Base-by-base conservation (phyloP, 2,797 vertebrate species). In the Helarctos malayanus region DNA sequence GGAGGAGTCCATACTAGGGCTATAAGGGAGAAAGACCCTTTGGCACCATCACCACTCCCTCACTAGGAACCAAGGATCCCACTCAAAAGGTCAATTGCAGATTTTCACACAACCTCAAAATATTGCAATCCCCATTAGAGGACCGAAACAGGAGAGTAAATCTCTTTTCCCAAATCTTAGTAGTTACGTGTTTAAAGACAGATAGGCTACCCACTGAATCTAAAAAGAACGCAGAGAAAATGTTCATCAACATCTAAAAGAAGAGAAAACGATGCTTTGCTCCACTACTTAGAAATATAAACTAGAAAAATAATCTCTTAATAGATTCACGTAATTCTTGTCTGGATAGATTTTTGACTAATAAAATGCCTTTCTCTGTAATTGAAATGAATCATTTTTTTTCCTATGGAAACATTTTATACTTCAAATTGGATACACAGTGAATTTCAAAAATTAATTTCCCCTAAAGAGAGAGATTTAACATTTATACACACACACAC, bases 351-450 rank as follows among this genome's bases (percentile, higher is more conserved):
- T 35, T 94, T 93, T 97, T 82, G 27, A 69, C 29, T 73, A 90
- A 57, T 87, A 18, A 94, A 93, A 93, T 84, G 25, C 23, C 59
- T 93, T 95, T 81, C 54, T 84, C 71, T 94, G 18, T 68, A 80
- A 92, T 27, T 94, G 59, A 92, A 96, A 91, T 91, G 65, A 91
- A 93, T 88, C 85, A 45, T 89, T 94, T 54, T 79, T 87, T 86
- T 89, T 73, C 61, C 25, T 85, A 83, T 56, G 71, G 23, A 85
- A 93, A 52, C 47, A 73, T 89, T 38, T 35, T 92, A 49, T 7
- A 84, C 45, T 86, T 93, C 52, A 94, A 57, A 93, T 45, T 52
- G 15, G 38, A 89, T 32, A 91, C 14, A 87, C 13, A 81, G 23
- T 78, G 65, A 86, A 76, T 89, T 89, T 92, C 54, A 95, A 85